phyloP scores from a whole-genome alignment of 2,797 vertebrate genomes.

The Siniperca scherzeri region DNA sequence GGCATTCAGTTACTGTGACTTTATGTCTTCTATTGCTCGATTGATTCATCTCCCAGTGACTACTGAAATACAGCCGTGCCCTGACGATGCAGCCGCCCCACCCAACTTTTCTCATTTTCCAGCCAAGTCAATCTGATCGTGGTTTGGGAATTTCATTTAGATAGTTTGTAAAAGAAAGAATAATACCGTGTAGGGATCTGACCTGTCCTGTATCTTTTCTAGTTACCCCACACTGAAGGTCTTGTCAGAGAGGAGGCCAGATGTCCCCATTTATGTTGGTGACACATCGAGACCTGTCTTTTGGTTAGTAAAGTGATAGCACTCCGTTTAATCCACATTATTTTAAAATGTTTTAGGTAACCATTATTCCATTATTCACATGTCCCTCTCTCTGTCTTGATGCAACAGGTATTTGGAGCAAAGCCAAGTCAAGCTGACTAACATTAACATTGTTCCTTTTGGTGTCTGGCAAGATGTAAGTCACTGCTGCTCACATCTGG shows the following conservation, averaged over 20 bases:
- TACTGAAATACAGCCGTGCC: too few species aligned
- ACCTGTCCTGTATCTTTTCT: constrained; percentile 14
- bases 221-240: constrained; percentile 87
- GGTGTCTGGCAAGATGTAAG: constrained; percentile 87
- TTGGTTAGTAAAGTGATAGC: constrained; percentile 70
- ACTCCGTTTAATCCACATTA: background rate
- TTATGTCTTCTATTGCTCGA: too few species aligned
- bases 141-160: background rate
- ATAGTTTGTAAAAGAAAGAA: background rate
- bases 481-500: background rate
- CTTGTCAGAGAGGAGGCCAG: constrained; percentile 80
- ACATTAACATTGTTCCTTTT: constrained; percentile 86
- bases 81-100: too few species aligned
- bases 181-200: background rate
- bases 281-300: constrained; percentile 88
- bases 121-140: background rate
- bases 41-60: too few species aligned
- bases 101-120: too few species aligned
- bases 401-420: constrained; percentile 73
- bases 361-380: background rate
- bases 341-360: background rate
- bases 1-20: too few species aligned
- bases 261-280: constrained; percentile 88
- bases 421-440: constrained; percentile 85
- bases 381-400: background rate